Base-by-base conservation (phyloP, 2,797 vertebrate genomes). In the Pangasius mekongensis region DNA sequence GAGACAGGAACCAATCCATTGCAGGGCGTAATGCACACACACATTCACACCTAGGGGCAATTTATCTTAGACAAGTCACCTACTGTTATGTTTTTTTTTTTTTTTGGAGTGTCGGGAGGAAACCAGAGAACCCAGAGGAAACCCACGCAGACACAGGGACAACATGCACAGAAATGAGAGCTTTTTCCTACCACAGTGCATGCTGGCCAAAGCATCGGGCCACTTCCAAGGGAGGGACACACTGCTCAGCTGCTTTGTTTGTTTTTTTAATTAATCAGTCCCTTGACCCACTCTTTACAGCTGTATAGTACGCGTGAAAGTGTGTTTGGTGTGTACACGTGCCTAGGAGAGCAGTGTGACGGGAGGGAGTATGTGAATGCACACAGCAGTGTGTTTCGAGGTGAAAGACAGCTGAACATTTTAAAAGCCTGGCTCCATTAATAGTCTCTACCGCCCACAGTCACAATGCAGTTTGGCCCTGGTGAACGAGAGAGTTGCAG, bases 401-500 rank as follows among this genome's bases (percentile, higher is more conserved):
- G 84, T 67, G 67, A 88, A 73, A 89, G 77, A 90, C 76, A 80
- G 73, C 83, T 88, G 88, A 87, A 76, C n/a, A 49, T 88, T 90
- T 89, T 85, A 87, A 90, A 89, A 92, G 85, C 85, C 69, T 43
- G 83, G 36, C 86, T 88, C 83, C 69, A 87, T 73, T 81, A 89
- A 89, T 82, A 91, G 88, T 47, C 82, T 74, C 77, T 83, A 80
- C 86, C 85, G 78, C 91, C 87, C 62, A 91, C 88, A 20, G 56
- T 87, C 52, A 64, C 77, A 76, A 13, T 24, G 58, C 43, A 67
- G 33, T 39, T 49, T 11, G 10, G 47, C 71, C 22, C 52, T 85
- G 54, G 49, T 85, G 83, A 39, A 89, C 20, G 56, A 77, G 62
- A 24, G 54, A 87, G 10, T 43, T 71, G 74, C 43, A 54, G 86